These are phyloP conservation scores for Heliconius hermathena DNA, from an alignment of 1,140 invertebrate genomes.

Conservation along the genomic window DNA sequence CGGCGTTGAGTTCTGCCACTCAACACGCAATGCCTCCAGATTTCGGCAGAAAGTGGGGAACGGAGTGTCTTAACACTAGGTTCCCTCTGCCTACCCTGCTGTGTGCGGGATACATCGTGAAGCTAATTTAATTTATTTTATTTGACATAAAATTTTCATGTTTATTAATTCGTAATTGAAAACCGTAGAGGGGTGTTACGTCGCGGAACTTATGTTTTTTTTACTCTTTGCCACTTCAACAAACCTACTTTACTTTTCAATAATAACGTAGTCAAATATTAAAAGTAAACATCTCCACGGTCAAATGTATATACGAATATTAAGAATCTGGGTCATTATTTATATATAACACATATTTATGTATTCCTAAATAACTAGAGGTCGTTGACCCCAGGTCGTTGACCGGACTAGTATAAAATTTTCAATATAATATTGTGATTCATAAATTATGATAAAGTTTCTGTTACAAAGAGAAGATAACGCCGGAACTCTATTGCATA, in stretches of 20 bases:
- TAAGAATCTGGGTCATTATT: constrained; percentile 22
- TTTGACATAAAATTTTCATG: too few relatives aligned
- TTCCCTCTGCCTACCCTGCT: too few relatives aligned
- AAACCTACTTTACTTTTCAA: neutral
- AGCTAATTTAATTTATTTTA: too few relatives aligned
- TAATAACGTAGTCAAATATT: neutral
- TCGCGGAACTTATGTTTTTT: too few relatives aligned
- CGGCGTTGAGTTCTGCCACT: too few relatives aligned
- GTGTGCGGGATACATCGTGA: too few relatives aligned
- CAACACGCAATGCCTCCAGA: too few relatives aligned
- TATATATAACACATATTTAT: constrained; percentile 18
- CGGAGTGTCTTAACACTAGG: too few relatives aligned
- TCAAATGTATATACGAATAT: constrained; percentile 6
- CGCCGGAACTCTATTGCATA: neutral
- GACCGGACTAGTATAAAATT: constrained; percentile 36
- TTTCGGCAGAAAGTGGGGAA: too few relatives aligned
- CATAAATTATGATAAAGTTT: constrained; percentile 27
- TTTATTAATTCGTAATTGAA: too few relatives aligned
- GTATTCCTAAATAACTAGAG: constrained; percentile 30
- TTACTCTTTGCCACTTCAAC: too few relatives aligned
- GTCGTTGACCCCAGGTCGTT: constrained; percentile 36
- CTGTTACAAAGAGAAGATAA: neutral
- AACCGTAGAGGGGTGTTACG: too few relatives aligned
- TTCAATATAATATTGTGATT: constrained; percentile 25
- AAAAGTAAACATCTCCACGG: constrained; percentile 10